Conservation (phyloP, 2,797 vertebrate species). For the Lagocephalus sceleratus region DNA sequence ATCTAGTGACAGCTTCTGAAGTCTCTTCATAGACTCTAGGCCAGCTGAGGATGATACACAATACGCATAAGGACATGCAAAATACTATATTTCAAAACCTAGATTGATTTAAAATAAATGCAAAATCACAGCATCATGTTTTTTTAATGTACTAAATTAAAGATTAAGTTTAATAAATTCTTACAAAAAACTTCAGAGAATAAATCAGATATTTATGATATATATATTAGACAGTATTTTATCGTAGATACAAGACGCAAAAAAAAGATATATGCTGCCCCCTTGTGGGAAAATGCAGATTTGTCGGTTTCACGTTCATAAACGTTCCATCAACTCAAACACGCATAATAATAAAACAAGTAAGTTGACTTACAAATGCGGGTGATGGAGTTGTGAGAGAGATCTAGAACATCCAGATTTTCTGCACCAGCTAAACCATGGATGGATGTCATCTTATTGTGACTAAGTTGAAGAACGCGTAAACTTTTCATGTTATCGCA, state of each 20-base stretch:
- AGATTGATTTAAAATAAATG: no score
- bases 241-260: not conserved
- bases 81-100: no score
- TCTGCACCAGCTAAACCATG: conserved; percentile 82
- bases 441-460: conserved; percentile 85
- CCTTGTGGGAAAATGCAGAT: conserved; percentile 52
- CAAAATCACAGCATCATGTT: no score
- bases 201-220: conserved; percentile 19
- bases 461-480: conserved; percentile 78
- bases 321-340: not conserved
- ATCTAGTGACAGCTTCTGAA: conserved; percentile 83
- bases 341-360: not conserved
- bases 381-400: conserved; percentile 89
- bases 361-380: conserved; percentile 82
- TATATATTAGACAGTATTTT: no score
- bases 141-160: no score
- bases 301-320: not conserved
- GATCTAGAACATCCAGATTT: conserved; percentile 81
- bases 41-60: conserved; percentile 75
- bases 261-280: conserved; percentile 54
- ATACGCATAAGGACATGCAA: not conserved
- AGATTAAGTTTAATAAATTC: no score
- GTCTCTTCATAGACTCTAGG: conserved; percentile 80
- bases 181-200: conserved; percentile 7
- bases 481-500: conserved; percentile 84